Percentiles rank a stretch among this genome's conserved stretches.
Evolutionary conservation across 2,797 vertebrate species (phyloP).

Genomic region (Oryzias dopingdopingensis): DNA sequence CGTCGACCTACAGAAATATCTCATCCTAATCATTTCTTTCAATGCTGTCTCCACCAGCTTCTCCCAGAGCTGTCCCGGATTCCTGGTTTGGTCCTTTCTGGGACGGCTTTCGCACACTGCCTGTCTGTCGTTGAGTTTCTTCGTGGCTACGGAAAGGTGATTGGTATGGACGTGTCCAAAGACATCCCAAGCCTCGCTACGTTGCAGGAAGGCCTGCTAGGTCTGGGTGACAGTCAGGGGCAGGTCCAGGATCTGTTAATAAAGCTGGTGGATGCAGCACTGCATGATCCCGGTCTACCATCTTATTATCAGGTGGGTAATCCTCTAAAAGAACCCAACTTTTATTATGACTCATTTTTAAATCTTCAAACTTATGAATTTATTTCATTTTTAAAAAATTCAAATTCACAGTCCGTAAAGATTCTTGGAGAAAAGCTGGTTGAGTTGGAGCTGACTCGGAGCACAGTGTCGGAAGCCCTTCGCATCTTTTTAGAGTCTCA

Average conservation of each 20-base stretch:
- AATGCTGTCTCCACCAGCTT: slow-evolving; percentile 66
- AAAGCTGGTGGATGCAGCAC: slow-evolving; percentile 83
- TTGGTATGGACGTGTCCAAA: slow-evolving; percentile 86
- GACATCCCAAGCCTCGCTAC: slow-evolving; percentile 87
- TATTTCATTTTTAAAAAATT: too few species aligned
- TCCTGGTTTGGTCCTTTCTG: slow-evolving; percentile 88
- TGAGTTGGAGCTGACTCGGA: slow-evolving; percentile 86
- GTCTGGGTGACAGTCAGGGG: slow-evolving; percentile 82
- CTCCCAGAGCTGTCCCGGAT: slow-evolving; percentile 87
- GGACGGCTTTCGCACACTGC: slow-evolving; percentile 87
- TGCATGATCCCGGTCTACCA: slow-evolving; percentile 90
- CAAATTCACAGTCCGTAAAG: slow-evolving; percentile 84
- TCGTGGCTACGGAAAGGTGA: slow-evolving; percentile 88
- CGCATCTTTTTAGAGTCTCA: slow-evolving; percentile 90
- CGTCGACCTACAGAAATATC: neutral
- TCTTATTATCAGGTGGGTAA: slow-evolving; percentile 87
- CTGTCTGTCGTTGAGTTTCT: slow-evolving; percentile 91
- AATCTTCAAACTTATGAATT: too few species aligned
- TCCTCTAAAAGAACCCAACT: too few species aligned
- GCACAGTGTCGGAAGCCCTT: slow-evolving; percentile 90
- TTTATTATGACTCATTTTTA: too few species aligned
- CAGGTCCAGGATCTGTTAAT: slow-evolving; percentile 89
- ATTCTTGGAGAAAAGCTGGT: slow-evolving; percentile 93
- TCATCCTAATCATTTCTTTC: neutral
- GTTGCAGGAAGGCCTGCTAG: slow-evolving; percentile 92